A percentile compares a stretch with the other conserved stretches of the same genome.
These are phyloP conservation scores for Rotaria magnacalcarata DNA, from an alignment of 2,888 invertebrate species.

Conservation along the genomic window DNA sequence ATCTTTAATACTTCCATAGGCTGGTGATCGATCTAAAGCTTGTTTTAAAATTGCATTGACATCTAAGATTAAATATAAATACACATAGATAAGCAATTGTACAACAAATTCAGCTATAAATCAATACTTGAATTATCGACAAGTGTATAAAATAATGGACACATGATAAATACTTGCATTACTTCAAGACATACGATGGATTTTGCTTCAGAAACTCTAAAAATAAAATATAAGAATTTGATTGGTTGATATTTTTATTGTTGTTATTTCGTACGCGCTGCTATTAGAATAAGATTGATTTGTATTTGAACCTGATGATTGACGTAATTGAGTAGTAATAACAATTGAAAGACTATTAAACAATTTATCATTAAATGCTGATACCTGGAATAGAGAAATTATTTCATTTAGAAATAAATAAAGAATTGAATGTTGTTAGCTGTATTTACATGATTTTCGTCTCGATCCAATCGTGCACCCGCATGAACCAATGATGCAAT, in stretches of 20 bases:
- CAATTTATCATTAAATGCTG: constrained; percentile 8
- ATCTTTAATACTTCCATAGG: constrained; percentile 17
- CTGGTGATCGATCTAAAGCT: constrained; percentile 20
- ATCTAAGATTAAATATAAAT: not conserved
- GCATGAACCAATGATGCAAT: constrained; percentile 12
- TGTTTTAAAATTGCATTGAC: constrained; percentile 21
- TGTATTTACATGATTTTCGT: constrained; percentile 31
- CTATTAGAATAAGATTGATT: not conserved
- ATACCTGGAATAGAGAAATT: not conserved
- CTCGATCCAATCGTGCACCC: not conserved
- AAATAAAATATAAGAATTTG: not conserved
- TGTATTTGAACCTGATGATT: not conserved
- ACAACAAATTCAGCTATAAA: too few species aligned
- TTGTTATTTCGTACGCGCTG: not conserved
- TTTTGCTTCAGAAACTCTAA: constrained; percentile 23
- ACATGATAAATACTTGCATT: constrained; percentile 22
- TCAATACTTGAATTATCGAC: not conserved
- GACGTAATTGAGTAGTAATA: not conserved
- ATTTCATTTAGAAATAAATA: not conserved
- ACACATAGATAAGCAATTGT: too few species aligned
- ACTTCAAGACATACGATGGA: not conserved
- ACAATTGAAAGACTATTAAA: constrained; percentile 31
- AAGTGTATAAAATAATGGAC: constrained; percentile 29
- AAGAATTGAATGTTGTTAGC: not conserved
- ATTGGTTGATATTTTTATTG: not conserved